These are phyloP conservation scores for Parelbella ahira DNA, from an alignment of 2,888 invertebrate genomes.

Conservation along the genomic window DNA sequence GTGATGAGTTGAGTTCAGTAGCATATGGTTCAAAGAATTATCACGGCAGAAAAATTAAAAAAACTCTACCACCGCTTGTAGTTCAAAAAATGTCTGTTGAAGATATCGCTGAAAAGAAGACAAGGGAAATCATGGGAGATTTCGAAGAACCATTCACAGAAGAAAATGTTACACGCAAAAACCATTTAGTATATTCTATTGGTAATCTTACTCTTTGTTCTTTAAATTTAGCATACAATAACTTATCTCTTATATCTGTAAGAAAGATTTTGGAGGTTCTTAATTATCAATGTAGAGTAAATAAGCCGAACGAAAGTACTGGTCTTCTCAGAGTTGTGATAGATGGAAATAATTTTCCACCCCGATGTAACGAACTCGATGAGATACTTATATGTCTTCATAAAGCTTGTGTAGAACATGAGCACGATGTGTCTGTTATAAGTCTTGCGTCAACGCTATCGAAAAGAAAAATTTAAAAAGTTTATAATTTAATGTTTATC, in stretches of 20 bases:
- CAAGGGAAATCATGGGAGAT: conserved; percentile 35
- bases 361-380: conserved; percentile 36
- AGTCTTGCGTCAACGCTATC: conserved; percentile 3
- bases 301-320: conserved; percentile 25
- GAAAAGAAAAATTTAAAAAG: no score
- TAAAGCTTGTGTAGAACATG: conserved; percentile 25
- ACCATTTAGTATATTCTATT: conserved; percentile 32
- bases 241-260: conserved; percentile 38
- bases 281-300: conserved; percentile 38
- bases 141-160: conserved; percentile 39
- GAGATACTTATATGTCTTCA: conserved; percentile 36
- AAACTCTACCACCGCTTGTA: conserved; percentile 1
- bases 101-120: conserved; percentile 34
- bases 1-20: conserved; percentile 1
- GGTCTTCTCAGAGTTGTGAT: conserved; percentile 46
- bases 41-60: conserved; percentile 2
- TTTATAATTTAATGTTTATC: no score
- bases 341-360: conserved; percentile 46
- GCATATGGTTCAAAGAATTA: background rate
- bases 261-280: conserved; percentile 39
- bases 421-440: conserved; percentile 6
- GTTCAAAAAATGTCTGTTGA: conserved; percentile 10
- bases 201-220: conserved; percentile 50
- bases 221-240: conserved; percentile 51
- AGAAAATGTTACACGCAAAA: conserved; percentile 29